Base-by-base conservation (phyloP, 2,113 vertebrate genomes). In the Platichthys flesus region DNA sequence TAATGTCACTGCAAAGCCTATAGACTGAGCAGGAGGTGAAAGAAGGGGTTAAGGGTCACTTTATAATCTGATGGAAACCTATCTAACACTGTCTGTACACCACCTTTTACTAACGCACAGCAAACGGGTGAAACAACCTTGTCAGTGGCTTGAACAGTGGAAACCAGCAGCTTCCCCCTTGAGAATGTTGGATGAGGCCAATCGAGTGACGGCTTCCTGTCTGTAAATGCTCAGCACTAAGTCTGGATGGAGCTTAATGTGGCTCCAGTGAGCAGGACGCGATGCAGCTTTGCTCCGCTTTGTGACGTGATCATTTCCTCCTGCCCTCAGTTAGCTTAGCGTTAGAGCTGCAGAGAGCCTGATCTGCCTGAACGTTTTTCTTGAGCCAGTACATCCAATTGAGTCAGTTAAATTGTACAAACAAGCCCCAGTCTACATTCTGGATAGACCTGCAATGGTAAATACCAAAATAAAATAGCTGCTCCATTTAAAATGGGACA, bases 301-400 rank as follows among this genome's bases (percentile, higher is more conserved):
- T 76, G 80, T 84, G 84, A 82, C 73, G 67, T 35, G 59, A 83
- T 76, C 40, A 82, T 83, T 61, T 76, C 71, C 74, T 37, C 67
- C 70, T 54, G 76, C 10, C 57, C 78, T 24, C 63, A 67, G 67
- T 47, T 54, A 60, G 64, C 52, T 79, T 40, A 80, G 52, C 24
- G 59, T 51, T 18, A 51, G 47, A 18, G 47, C 37, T 57, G 60
- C 52, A 61, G 35, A 47, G 28, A 69, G 40, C 63, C 67, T 77
- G 82, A 78, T 82, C 76, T 65, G 49, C 73, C 70, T 54, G 47
- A 24, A 76, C 52, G 47, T 76, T 65, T 61, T 62, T 71, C 56
- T 71, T 28, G 20, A 2, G 21, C 56, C 52, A 52, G 23, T 8
- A 62, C 37, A 67, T 86, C 76, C 72, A 85, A 81, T 68, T 79